Base-by-base conservation (phyloP, 2,888 invertebrate species). In the Neoascia interrupta region DNA sequence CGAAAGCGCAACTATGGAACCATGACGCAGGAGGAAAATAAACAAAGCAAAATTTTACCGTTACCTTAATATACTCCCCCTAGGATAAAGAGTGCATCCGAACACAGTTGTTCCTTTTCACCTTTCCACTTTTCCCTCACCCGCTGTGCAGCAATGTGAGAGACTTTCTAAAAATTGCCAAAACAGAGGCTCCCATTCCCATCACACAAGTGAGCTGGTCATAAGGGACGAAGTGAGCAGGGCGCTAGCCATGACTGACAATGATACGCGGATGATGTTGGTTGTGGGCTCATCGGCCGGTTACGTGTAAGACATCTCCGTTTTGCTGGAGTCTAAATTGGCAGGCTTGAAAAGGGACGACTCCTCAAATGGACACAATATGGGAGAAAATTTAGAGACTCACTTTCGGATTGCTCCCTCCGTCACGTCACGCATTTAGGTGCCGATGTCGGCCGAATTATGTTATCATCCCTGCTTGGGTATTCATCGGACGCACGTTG, bases 401-500 rank as follows among this genome's bases (percentile, higher is more conserved):
- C 76, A 76, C 76, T 76, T 76, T 76, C 72, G 6, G 70, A 76
- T 70, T 60, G 54, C 72, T 56, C 61, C 63, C 39, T 61, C 54
- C 21, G 37, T 21, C 15, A 10, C 10, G 39, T 10, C 16, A 4
- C 26, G 49, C 41, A 47, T 69, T 56, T 61, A 28, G 28, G 8
- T 37, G 41, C 19, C 23, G 18, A 26, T 8, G 49, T 28, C 61
- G 13, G 64, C 45, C n/a, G n/a, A 60, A 76, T 72, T 72, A 72
- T 76, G 76, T 76, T 76, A 76, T 72, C 76, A 76, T 60, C 47
- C 58, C 64, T 72, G 60, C 76, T 76, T 76, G 66, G 58, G 76
- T 76, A 76, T 76, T 70, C 76, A 76, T 76, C 76, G 60, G 72
- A 72, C 64, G 76, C 76, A 70, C 58, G 72, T 70, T 76, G 64